Evolutionary conservation across 2,797 vertebrate species (phyloP), one percentile per base, ranked within the genome.

Genomic region (Thaleichthys pacificus): DNA sequence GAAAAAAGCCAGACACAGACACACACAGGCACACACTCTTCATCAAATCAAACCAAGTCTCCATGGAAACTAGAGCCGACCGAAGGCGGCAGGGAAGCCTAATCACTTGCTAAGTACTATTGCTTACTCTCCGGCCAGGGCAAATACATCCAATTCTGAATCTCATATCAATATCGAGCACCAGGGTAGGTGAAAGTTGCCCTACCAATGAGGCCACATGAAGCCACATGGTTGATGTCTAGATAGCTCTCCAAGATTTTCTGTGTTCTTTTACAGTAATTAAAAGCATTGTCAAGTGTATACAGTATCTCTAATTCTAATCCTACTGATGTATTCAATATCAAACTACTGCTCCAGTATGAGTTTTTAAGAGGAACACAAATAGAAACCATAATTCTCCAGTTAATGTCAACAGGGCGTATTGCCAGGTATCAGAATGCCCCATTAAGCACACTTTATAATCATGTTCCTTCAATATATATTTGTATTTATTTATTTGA

Each of bases 1-100:
- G 26, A 17, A 62, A 58, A 51, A 5, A 49, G 22, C 49, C 42
- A 51, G 30, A 28, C 49, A 5, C 28, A 38, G 3, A 32, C 21
- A n/a, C 11, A 7, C 54, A n/a, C 11, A 3, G 54, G 22, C 7
- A 14, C 60, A 28, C 22, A 32, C 35, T 56, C 67, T 66, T 61
- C 19, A 58, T 69, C 56, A 69, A 69, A 69, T 69, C 32, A 69
- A 69, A 56, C 67, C 42, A 78, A 38, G 86, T 92, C 80, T 85
- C 90, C 90, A 91, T 91, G 90, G 90, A 89, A 91, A 92, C 91
- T 84, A 72, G 81, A 83, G 82, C 75, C 15, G 84, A 89, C 89
- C 84, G 88, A 90, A 89, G 15, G 14, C 63, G 32, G 35, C 11
- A 84, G 85, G 32, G 78, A 85, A 71, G 80, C 85, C 83, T 89